A percentile compares a stretch with the other conserved stretches of the same genome.
Evolutionary conservation across 2,888 invertebrate genomes (phyloP).

Genomic region (Hyposoter dolosus): DNA sequence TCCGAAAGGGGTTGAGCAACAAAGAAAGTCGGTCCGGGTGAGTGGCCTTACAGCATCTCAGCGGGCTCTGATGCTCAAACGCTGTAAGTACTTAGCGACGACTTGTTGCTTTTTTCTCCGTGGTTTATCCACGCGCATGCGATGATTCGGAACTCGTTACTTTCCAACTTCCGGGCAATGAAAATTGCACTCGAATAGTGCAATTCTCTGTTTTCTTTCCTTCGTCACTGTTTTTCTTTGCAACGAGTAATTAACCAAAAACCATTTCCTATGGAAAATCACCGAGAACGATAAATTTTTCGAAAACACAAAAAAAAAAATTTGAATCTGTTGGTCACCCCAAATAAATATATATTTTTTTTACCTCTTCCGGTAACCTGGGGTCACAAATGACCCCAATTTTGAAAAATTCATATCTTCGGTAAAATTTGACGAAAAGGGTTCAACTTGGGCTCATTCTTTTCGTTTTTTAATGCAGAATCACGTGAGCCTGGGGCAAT

Average conservation of each 20-base stretch:
- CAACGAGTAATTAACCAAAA: neutral
- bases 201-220: neutral
- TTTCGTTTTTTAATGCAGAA: no score
- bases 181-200: conserved; percentile 6
- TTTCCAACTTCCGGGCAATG: conserved; percentile 68
- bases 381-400: no score
- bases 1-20: conserved; percentile 5
- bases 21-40: conserved; percentile 39
- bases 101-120: conserved; percentile 70
- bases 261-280: neutral
- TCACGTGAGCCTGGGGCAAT: no score
- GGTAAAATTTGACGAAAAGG: no score
- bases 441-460: no score
- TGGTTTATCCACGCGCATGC: conserved; percentile 73
- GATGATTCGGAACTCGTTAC: conserved; percentile 42
- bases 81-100: conserved; percentile 79
- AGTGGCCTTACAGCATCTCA: conserved; percentile 72
- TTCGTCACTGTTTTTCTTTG: neutral
- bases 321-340: no score
- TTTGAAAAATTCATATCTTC: no score
- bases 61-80: conserved; percentile 80
- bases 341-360: no score
- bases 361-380: no score
- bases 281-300: neutral
- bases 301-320: no score